Base-by-base conservation (phyloP, 1,140 invertebrate genomes). In the Saccostrea glomerata region DNA sequence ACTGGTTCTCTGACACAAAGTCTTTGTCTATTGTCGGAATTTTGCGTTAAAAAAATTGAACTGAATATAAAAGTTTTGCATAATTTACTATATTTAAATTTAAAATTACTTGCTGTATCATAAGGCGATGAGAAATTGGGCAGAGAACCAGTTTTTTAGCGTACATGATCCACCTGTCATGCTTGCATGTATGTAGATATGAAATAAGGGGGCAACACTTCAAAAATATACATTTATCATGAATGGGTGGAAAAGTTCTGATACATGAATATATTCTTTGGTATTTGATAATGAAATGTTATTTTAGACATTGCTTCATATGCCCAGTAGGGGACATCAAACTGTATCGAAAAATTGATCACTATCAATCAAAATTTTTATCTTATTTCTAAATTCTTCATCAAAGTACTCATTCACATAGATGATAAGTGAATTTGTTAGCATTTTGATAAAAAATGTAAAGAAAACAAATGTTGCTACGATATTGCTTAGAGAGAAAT, bases 201-300 rank as follows among this genome's bases (percentile, higher is more conserved):
- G 70, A 30, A 77, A 77, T 77, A 4, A 30, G 70, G 70, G 25
- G 70, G 70, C 7, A 36, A 36, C 17, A 20, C 23, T 25, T 77
- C 9, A 77, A 30, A 77, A 36, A 36, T 77, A 77, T 36, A 77
- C 13, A 77, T 77, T 77, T 77, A 36, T 77, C 70, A 77, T 77
- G 70, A 77, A 77, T 77, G 70, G 70, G 70, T 77, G 70, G 70
- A 77, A 77, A 15, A 77, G 11, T 63, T 63, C 58, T 63, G 58
- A 36, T 36, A 77, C 30, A 77, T 77, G 70, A 77, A 77, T 77
- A 36, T 36, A 25, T 77, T 36, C 70, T 15, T 36, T 77, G 70
- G 25, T 25, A 77, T 66, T 20, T 66, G 60, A 66, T 77, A 77
- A 77, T 77, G 70, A 30, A 77, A 77, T 77, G 70, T 36, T 77